Percentiles rank a stretch among this genome's conserved stretches.
These are phyloP conservation scores for Standfussiana lucernea DNA, from an alignment of 2,888 invertebrate genomes.

Conservation along the genomic window DNA sequence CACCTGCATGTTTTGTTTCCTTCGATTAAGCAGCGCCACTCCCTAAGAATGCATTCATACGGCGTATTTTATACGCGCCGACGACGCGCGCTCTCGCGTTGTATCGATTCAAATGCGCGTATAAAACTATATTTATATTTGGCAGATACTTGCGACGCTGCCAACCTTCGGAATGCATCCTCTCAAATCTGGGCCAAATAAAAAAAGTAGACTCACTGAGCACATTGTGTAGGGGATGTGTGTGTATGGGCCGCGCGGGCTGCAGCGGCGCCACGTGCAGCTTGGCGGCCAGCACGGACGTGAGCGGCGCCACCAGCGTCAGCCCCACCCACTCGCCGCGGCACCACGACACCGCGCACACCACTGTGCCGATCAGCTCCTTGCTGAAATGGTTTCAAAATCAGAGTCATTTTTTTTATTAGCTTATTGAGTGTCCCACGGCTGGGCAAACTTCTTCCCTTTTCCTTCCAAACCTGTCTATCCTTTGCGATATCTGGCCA, in stretches of 20 bases:
- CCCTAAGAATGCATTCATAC: too few relatives aligned
- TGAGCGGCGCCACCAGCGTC: conserved; percentile 90
- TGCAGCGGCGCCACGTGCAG: conserved; percentile 80
- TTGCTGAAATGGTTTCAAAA: conserved; percentile 69
- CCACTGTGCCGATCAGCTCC: conserved; percentile 88
- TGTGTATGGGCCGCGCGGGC: conserved; percentile 37
- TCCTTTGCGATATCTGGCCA: too few relatives aligned
- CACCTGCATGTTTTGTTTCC: too few relatives aligned
- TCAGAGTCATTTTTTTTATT: too few relatives aligned
- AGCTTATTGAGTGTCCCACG: too few relatives aligned
- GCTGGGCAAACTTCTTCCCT: too few relatives aligned
- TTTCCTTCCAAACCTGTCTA: too few relatives aligned
- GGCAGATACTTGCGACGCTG: background rate
- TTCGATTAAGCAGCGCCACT: too few relatives aligned
- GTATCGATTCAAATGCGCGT: too few relatives aligned
- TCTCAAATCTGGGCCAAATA: background rate
- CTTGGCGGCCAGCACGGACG: conserved; percentile 84
- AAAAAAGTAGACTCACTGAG: conserved; percentile 72
- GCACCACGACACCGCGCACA: conserved; percentile 91
- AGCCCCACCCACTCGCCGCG: conserved; percentile 92
- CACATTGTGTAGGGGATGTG: conserved; percentile 71
- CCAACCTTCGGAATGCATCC: background rate
- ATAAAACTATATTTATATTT: background rate
- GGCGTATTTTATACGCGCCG: too few relatives aligned
- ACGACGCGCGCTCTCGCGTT: background rate